Evolutionary conservation across 2,888 invertebrate species (phyloP), one percentile per base, ranked within the genome.

Genomic region (Polylopha cassiicola): DNA sequence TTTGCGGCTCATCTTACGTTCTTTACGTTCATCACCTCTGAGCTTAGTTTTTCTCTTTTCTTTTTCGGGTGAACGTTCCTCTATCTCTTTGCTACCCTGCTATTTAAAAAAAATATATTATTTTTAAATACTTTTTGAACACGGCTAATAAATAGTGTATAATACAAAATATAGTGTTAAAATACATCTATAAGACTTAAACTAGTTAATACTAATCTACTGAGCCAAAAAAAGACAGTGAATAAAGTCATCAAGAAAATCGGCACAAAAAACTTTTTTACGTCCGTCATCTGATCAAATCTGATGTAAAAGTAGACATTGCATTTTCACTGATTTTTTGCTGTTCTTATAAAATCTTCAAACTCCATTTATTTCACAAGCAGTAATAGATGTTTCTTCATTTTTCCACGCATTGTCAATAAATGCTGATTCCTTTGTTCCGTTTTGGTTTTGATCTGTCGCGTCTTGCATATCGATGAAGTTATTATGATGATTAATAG

Each of bases 1-100:
- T 73, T 94, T 94, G 14, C 94, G 87, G 37, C 91, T 92, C 63
- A 93, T 80, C 82, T 94, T 94, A 65, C 93, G 89, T 74, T 94
- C 94, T 78, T 92, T 92, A 51, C 93, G 89, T 48, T 85, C 84
- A 51, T 85, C 84, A 7, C 76, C 76, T 53, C 82, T 73, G 41
- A 82, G 55, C 73, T 85, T 85, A 60, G 76, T 54, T 73, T 94
- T 94, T 62, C 93, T 90, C 60, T 93, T 93, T 68, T 94, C 93
- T 46, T 93, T 93, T 33, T 89, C 91, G 31, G 92, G 81, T 8
- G 85, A 85, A 43, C 85, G 74, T 61, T 85, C 85, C 60, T 81
- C 91, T 86, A 68, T 89, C 81, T 73, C 90, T 75, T 85, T 85
- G 73, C 64, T 82, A 78, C 73, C 84, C 85, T 85, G 84, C 82